Evolutionary conservation across 2,113 vertebrate genomes (phyloP), one percentile per base, ranked within the genome.

Genomic region (Ivindomyrus marchei): DNA sequence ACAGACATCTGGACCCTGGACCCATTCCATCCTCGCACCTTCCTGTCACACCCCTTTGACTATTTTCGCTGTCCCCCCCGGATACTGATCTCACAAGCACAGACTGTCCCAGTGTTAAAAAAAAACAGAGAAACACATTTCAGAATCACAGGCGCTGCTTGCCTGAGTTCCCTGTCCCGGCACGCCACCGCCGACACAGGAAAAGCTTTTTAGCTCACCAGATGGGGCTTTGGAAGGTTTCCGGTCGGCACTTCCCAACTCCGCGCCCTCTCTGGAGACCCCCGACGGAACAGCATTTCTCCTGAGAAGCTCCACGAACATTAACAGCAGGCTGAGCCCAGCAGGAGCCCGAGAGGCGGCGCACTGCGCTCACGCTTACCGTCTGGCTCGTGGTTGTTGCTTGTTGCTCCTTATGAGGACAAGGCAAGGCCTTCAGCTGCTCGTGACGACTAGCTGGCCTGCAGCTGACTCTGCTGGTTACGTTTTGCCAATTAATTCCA

Each of bases 191-290:
- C 2, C 49, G 1, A 19, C 85, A 11, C 49, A 31, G 24, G n/a
- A 45, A 17, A 27, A 47, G 47, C 85, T 19, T 87, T 80, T 80
- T 80, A 80, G 74, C 47, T 87, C 85, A 80, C 36, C 77, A 89
- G 80, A 89, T 84, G 89, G 80, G 77, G 39, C 42, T 39, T 80
- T 39, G 83, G 4, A 42, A 52, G 42, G 36, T 19, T 42, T 85
- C 77, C 39, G 36, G 10, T 46, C 24, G 74, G 47, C 39, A 8
- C 77, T 58, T 58, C 83, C 89, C 53, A 84, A 19, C 52, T 89
- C 50, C 15, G 3, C 5, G 89, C 53, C 42, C 74, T 36, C 31
- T 85, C 83, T 27, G n/a, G 27, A 89, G 49, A 74, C 47, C 27
- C 77, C 42, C 50, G 1, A 19, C 19, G 0, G 13, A 42, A 45